phyloP scores from a whole-genome alignment of 2,888 invertebrate genomes.

The Amphipoea oculea region DNA sequence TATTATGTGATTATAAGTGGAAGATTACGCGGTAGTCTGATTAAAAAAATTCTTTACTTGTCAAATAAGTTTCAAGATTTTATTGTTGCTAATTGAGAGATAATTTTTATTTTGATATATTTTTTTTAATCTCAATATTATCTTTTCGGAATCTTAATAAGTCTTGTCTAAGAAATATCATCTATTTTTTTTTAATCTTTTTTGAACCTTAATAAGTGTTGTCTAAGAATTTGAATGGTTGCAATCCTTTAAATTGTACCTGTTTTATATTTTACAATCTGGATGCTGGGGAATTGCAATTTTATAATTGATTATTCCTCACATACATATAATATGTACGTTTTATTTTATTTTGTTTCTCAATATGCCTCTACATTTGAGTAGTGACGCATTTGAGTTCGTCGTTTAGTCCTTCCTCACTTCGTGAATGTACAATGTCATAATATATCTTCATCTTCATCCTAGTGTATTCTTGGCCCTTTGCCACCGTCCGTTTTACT shows the following conservation, averaged over 20 bases:
- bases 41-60: constrained; percentile 36
- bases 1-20: constrained; percentile 1
- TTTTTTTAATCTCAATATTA: neutral
- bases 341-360: constrained; percentile 4
- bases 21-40: constrained; percentile 6
- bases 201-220: neutral
- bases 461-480: constrained; percentile 59
- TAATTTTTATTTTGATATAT: neutral
- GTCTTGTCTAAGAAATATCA: neutral
- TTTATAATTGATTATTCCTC: neutral
- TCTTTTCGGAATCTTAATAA: constrained; percentile 1
- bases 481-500: constrained; percentile 56
- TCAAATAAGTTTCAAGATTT: constrained; percentile 44
- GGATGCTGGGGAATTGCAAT: neutral
- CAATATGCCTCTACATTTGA: constrained; percentile 19
- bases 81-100: constrained; percentile 20
- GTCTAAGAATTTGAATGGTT: constrained; percentile 14
- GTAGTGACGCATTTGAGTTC: constrained; percentile 36
- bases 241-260: neutral
- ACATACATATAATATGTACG: neutral
- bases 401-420: constrained; percentile 49
- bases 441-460: constrained; percentile 61
- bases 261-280: neutral
- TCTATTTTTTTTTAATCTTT: neutral
- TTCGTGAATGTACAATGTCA: constrained; percentile 55